Evolutionary conservation across 2,888 invertebrate species (phyloP).

Genomic region (Tenthredo distinguenda): DNA sequence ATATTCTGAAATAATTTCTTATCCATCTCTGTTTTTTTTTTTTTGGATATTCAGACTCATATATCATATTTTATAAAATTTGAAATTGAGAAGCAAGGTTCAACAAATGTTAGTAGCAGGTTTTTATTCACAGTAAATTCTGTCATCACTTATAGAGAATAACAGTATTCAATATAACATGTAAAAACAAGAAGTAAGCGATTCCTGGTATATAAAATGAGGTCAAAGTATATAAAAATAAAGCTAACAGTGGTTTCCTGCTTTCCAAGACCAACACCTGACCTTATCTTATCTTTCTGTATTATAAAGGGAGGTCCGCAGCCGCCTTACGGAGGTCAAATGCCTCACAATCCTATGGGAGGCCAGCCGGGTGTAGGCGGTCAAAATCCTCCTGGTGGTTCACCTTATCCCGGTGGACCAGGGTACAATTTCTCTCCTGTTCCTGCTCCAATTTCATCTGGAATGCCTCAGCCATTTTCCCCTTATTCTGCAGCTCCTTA

Average conservation of each 20-base stretch:
- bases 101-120: not conserved
- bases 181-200: not conserved
- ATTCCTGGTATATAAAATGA: not conserved
- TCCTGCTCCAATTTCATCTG: slow-evolving; percentile 65
- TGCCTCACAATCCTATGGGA: slow-evolving; percentile 73
- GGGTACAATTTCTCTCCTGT: slow-evolving; percentile 61
- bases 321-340: slow-evolving; percentile 69
- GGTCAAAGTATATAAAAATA: not conserved
- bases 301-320: slow-evolving; percentile 71
- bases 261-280: slow-evolving; percentile 13
- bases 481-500: slow-evolving; percentile 59
- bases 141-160: not conserved
- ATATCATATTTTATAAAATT: too few species aligned
- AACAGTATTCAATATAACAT: not conserved
- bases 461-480: slow-evolving; percentile 70
- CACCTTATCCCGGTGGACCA: slow-evolving; percentile 62
- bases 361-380: slow-evolving; percentile 69
- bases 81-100: not conserved
- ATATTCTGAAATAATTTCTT: not conserved
- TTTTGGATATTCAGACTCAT: not conserved
- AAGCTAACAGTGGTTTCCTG: not conserved
- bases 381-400: slow-evolving; percentile 70
- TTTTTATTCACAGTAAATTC: not conserved
- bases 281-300: slow-evolving; percentile 22
- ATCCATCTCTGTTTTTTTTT: not conserved